These are phyloP conservation scores for Galbula dea DNA, from an alignment of 2,113 vertebrate species.

Conservation along the genomic window DNA sequence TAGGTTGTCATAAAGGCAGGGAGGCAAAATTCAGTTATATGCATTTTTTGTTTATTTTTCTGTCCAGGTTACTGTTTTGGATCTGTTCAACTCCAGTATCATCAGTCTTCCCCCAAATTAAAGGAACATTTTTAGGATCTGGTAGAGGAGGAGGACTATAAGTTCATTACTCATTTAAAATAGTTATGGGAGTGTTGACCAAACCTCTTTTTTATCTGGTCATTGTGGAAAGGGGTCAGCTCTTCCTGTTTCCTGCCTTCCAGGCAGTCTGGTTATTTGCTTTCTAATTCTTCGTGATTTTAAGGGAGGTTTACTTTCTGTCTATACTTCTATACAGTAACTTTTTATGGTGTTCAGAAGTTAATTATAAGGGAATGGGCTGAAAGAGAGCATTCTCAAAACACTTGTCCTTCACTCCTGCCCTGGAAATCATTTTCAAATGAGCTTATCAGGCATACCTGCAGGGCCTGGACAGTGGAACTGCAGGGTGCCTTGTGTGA, in stretches of 20 bases:
- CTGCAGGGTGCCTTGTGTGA: not conserved
- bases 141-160: not conserved
- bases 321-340: not conserved
- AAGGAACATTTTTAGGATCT: not conserved
- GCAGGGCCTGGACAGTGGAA: not conserved
- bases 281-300: rapidly evolving
- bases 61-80: not conserved
- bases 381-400: not conserved
- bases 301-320: not conserved
- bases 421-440: not conserved
- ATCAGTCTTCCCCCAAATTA: not conserved
- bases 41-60: not conserved
- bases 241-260: not conserved
- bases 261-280: not conserved
- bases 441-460: not conserved
- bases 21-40: not conserved
- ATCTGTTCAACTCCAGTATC: not conserved
- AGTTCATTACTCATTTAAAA: not conserved
- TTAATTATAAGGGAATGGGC: not conserved
- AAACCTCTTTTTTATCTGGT: not conserved
- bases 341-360: not conserved
- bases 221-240: not conserved
- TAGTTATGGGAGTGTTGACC: not conserved
- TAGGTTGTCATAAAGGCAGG: not conserved
- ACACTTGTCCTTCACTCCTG: not conserved